Evolutionary conservation across 2,797 vertebrate species (phyloP), one percentile per base, ranked within the genome.

Genomic region (Falco novaeseelandiae): DNA sequence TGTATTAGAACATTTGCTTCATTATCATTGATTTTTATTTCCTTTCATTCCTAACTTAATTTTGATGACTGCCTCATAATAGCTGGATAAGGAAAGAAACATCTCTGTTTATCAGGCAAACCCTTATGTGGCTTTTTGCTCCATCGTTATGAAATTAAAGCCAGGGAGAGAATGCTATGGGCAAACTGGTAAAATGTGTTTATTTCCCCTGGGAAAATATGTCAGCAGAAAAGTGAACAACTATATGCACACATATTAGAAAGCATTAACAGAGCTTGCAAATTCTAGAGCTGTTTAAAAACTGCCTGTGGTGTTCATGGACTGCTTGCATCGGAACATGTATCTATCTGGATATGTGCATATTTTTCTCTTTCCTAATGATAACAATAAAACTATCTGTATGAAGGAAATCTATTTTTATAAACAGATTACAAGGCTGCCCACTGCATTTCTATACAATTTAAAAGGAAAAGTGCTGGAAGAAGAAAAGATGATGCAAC

Each of bases 221-320:
- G 13, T 80, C 89, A 92, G 69, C 46, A 94, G 69, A 94, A 91
- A 92, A 85, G 44, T 36, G 61, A 95, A 74, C 42, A 85, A 90
- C 65, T 92, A 74, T 38, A 83, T n/a, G 32, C 17, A 80, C 22
- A 48, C 65, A 61, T 61, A 78, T 85, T 80, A 92, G 59, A 73
- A 92, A 89, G 15, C 15, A 85, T 83, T 89, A 89, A 63, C 59
- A 59, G 1, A 4, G 16, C 22, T 77, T 93, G 59, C 63, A 93
- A 93, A 40, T 62, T 80, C 59, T 40, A 73, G 30, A 85, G 26
- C 25, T 55, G 30, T 57, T 87, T 77, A 82, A 91, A 93, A 66
- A 70, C 55, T 67, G 52, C 67, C 34, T 80, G 65, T 59, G 27
- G 17, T 93, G 44, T 66, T 91, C 89, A 62, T 0, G 3, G 48